A percentile compares a stretch with the other conserved stretches of the same genome.
Conservation (phyloP, 2,888 invertebrate genomes). For the Philhelius pedissequus region DNA sequence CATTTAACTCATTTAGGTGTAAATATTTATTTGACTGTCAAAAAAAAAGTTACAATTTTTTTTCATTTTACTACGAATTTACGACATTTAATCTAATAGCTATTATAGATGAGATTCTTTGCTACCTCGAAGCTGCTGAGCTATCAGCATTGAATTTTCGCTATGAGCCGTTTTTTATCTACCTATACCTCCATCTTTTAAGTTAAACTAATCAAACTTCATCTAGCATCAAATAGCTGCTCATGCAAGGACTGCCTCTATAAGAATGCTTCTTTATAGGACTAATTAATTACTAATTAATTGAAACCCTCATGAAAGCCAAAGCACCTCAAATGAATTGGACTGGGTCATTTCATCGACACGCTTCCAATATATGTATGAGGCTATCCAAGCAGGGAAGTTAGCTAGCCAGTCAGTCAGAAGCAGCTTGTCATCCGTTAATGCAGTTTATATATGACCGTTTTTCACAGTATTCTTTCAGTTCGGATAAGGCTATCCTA, state of each 20-base stretch:
- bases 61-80: too few species aligned
- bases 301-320: slow-evolving; percentile 55
- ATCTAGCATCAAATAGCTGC: not conserved
- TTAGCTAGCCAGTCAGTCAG: not conserved
- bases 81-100: too few species aligned
- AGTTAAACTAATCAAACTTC: slow-evolving; percentile 20
- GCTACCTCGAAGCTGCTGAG: too few species aligned
- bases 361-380: slow-evolving; percentile 25
- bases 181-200: not conserved
- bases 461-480: slow-evolving; percentile 17
- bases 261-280: slow-evolving; percentile 39
- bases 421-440: slow-evolving; percentile 38
- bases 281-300: slow-evolving; percentile 64
- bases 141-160: too few species aligned
- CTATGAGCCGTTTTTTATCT: too few species aligned
- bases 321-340: slow-evolving; percentile 43
- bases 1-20: too few species aligned
- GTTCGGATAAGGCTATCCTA: slow-evolving; percentile 19
- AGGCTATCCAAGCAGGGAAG: not conserved
- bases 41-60: too few species aligned
- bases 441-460: slow-evolving; percentile 59
- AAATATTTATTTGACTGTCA: too few species aligned
- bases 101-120: too few species aligned
- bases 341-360: slow-evolving; percentile 52
- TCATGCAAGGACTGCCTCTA: slow-evolving; percentile 28